Evolutionary conservation across 2,888 invertebrate genomes (phyloP).

Genomic region (Alcis repandata): DNA sequence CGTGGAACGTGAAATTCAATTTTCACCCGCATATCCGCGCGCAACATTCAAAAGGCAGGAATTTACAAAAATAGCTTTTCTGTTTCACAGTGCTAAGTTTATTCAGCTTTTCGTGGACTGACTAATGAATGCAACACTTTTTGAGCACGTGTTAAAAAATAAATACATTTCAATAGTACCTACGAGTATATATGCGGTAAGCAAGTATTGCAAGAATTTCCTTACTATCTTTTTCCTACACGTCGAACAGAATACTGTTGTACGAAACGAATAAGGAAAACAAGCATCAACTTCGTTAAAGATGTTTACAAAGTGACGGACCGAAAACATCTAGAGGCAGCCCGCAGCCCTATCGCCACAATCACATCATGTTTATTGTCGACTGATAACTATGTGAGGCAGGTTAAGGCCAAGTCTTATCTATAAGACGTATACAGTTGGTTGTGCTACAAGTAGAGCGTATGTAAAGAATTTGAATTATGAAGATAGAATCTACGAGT

Average conservation of each 20-base stretch:
- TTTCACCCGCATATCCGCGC: constrained; percentile 20
- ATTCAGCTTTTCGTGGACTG: constrained; percentile 12
- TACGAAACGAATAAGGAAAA: constrained; percentile 24
- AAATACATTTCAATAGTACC: background rate
- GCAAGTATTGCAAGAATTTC: background rate
- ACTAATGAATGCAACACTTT: constrained; percentile 11
- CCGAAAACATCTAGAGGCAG: constrained; percentile 31
- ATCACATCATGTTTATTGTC: constrained; percentile 61
- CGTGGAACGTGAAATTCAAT: constrained; percentile 20
- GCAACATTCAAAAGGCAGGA: constrained; percentile 2
- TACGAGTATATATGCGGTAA: too few species aligned
- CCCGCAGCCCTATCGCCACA: constrained; percentile 51
- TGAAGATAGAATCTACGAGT: constrained; percentile 23
- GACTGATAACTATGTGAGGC: constrained; percentile 60
- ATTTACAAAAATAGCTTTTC: constrained; percentile 16
- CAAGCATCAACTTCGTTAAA: constrained; percentile 14
- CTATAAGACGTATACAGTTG: constrained; percentile 47
- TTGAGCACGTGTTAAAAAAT: background rate
- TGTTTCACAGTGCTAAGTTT: constrained; percentile 5
- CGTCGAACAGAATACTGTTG: background rate
- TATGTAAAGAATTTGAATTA: constrained; percentile 29
- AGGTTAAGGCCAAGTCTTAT: constrained; percentile 75
- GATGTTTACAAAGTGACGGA: constrained; percentile 23
- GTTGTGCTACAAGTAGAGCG: constrained; percentile 12
- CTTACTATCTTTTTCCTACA: background rate